Evolutionary conservation across 2,797 vertebrate species (phyloP), one percentile per base, ranked within the genome.

Genomic region (Lutjanus campechanus): DNA sequence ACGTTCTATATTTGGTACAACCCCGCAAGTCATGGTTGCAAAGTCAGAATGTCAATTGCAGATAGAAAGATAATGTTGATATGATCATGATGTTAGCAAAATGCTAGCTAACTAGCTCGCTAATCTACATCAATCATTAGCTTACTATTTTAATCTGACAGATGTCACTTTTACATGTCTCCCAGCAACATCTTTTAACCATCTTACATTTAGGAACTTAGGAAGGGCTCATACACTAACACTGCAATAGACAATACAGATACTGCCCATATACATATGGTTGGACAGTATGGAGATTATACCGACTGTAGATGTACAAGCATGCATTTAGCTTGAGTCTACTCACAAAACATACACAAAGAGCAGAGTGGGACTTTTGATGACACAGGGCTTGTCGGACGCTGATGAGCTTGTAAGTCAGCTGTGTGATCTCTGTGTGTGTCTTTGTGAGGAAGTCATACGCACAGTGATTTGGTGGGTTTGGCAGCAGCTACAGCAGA

Each of bases 381-480:
- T 81, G 56, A 22, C 54, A 61, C 63, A 63, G 56, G 55, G 53
- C 73, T 67, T 91, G 81, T 76, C 11, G 60, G 29, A 56, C 50
- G 71, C 40, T 50, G 40, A 56, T 47, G 17, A 16, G 25, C 54
- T 65, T 54, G n/a, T 56, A 29, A 68, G 44, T 51, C 25, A 20
- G n/a, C 19, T 76, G 64, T 65, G 60, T 69, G 10, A 79, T 64
- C 9, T 53, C 12, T 22, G 62, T 65, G n/a, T 16, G 41, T 76
- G 46, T 72, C 4, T 44, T 6, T 67, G 69, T 58, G 47, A 62
- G 8, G 4, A 40, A 11, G 53, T 60, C 25, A n/a, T 4, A 25
- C 59, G 41, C 16, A 16, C 47, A 44, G 50, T 66, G 74, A 92
- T 92, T 86, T 40, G 68, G 74, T 73, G 88, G 73, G 74, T 79